Evolutionary conservation across 1,140 invertebrate species (phyloP), one percentile per base, ranked within the genome.

Genomic region (Euwallacea similis): DNA sequence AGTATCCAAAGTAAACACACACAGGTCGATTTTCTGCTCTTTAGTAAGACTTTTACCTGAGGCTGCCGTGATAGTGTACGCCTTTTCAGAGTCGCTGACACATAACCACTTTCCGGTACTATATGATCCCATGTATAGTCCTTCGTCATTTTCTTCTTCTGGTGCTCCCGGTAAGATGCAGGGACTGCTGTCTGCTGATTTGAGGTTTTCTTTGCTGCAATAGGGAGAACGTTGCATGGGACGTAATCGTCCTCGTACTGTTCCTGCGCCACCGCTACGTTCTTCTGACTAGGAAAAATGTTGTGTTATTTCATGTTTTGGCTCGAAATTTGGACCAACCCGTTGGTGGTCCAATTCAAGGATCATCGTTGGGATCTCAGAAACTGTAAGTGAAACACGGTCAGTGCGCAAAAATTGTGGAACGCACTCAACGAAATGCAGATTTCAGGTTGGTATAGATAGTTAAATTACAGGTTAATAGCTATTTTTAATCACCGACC

Each of bases 21-120:
- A 33, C 21, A 4, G 21, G 21, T 4, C 21, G 21, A 33, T 33
- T 33, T 33, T 33, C 21, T 33, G 4, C 21, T 33, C 21, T 4
- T 33, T 4, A 33, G 21, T 33, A 33, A 33, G 21, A 33, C 2
- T 2, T 0, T 50, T 13, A 50, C 46, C 46, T 50, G 13, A 13
- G 2, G 9, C 62, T 55, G 64, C 54, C 9, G 59, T 7, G 59
- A 62, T 13, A 6, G n/a, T 55, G n/a, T 62, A 16, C 7, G 72
- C 46, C 58, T 69, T 69, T 74, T 93, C 91, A 42, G 86, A 82
- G 71, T 92, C 90, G 0, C 90, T 88, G 53, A 93, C 88, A 73
- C 91, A 90, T 15, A 93, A 89, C 88, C 92, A 94, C 41, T 87
- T 86, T 7, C 86, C 86, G 46, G 85, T 86, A n/a, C 84, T 85